Evolutionary conservation across 2,888 invertebrate species (phyloP).

Genomic region (Pecten maximus): DNA sequence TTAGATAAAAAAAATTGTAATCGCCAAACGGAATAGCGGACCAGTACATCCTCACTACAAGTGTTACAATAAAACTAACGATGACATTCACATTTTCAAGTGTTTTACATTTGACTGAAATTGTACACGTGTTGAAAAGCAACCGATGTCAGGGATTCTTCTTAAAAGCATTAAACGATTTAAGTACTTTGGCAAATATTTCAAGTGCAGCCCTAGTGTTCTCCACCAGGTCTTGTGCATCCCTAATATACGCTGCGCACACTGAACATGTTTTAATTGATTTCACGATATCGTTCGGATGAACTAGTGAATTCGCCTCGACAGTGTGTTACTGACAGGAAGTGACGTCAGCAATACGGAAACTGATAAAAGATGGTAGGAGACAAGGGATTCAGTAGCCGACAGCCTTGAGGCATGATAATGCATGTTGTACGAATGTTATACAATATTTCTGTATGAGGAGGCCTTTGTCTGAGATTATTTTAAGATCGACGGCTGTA

Average conservation of each 20-base stretch:
- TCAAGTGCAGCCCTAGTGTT: constrained; percentile 1
- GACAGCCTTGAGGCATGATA: background rate
- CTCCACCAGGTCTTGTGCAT: background rate
- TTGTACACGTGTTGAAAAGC: background rate
- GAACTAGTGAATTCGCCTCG: background rate
- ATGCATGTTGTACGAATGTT: background rate
- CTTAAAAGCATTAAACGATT: background rate
- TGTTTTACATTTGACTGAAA: background rate
- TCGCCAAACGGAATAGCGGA: background rate
- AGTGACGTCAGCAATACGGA: background rate
- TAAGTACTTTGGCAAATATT: background rate
- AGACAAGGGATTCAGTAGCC: background rate
- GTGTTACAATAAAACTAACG: background rate
- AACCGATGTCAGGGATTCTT: background rate
- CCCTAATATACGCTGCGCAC: background rate
- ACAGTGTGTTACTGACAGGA: background rate
- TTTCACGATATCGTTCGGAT: background rate
- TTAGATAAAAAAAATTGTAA: background rate
- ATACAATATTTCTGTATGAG: background rate
- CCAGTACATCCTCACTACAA: background rate
- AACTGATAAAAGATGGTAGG: background rate
- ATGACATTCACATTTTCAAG: constrained; percentile 29
- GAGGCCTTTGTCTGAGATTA: background rate
- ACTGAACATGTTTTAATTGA: background rate
- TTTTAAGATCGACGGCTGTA: background rate